Evolutionary conservation across 1,140 invertebrate genomes (phyloP).

Genomic region (Diabrotica undecimpunctata): DNA sequence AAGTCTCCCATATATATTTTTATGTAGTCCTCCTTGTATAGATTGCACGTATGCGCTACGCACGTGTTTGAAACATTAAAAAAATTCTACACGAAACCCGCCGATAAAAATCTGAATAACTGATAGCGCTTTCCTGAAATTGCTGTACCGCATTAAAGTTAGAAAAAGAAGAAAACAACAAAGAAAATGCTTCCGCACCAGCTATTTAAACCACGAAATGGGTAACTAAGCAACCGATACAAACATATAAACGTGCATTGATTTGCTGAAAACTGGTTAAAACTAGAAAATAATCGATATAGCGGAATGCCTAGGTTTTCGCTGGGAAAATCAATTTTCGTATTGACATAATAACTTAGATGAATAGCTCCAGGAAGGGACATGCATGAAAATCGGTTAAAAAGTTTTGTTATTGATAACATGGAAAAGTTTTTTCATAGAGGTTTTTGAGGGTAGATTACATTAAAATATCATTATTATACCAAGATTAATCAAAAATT

Average conservation of each 20-base stretch:
- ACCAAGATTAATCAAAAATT: too few species aligned
- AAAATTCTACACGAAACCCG: constrained; percentile 18
- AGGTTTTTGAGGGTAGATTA: too few species aligned
- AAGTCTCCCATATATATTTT: too few species aligned
- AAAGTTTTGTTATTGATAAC: neutral
- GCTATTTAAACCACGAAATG: constrained; percentile 36
- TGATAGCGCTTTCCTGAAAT: constrained; percentile 31
- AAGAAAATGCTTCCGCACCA: constrained; percentile 32
- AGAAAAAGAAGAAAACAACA: constrained; percentile 28
- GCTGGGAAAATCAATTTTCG: constrained; percentile 37
- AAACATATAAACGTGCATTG: constrained; percentile 42
- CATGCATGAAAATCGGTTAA: constrained; percentile 19
- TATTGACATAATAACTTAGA: constrained; percentile 29
- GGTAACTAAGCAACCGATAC: constrained; percentile 44
- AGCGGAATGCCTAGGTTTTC: constrained; percentile 38
- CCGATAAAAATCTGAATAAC: constrained; percentile 26
- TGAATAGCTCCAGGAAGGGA: neutral
- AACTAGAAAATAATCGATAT: constrained; percentile 43
- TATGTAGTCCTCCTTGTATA: neutral
- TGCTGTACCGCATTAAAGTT: constrained; percentile 28
- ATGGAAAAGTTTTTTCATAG: too few species aligned
- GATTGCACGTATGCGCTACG: constrained; percentile 5
- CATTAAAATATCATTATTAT: too few species aligned
- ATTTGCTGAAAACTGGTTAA: constrained; percentile 40
- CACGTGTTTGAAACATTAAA: constrained; percentile 22